Evolutionary conservation across 2,888 invertebrate species (phyloP).

Genomic region (Mythimna pallens): DNA sequence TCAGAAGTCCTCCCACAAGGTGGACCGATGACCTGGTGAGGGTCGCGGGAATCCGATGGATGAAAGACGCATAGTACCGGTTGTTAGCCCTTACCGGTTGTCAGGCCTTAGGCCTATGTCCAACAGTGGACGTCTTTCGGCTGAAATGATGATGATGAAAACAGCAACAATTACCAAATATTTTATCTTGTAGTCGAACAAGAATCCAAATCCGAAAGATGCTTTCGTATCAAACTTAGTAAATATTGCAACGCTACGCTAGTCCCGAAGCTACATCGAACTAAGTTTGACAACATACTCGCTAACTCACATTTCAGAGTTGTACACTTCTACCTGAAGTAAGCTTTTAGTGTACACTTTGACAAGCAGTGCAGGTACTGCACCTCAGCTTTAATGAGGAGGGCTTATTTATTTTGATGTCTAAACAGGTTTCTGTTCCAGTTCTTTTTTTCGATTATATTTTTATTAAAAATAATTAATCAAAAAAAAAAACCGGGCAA

Average conservation of each 20-base stretch:
- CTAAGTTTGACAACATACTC: slow-evolving; percentile 44
- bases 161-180: no score
- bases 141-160: no score
- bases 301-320: slow-evolving; percentile 45
- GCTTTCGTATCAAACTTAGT: background rate
- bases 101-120: no score
- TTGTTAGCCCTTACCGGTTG: no score
- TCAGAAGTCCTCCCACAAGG: no score
- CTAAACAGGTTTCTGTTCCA: background rate
- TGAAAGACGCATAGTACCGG: no score
- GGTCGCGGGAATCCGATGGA: no score
- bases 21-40: no score
- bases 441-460: no score
- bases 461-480: background rate
- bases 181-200: background rate
- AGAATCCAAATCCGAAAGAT: background rate
- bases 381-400: background rate
- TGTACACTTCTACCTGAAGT: slow-evolving; percentile 13
- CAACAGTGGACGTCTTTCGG: no score
- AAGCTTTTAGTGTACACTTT: slow-evolving; percentile 48
- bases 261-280: slow-evolving; percentile 28
- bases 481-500: no score
- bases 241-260: slow-evolving; percentile 18
- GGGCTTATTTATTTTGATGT: background rate
- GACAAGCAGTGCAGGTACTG: slow-evolving; percentile 30